Base-by-base conservation (phyloP, 2,888 invertebrate species). In the Nomada lathburiana region DNA sequence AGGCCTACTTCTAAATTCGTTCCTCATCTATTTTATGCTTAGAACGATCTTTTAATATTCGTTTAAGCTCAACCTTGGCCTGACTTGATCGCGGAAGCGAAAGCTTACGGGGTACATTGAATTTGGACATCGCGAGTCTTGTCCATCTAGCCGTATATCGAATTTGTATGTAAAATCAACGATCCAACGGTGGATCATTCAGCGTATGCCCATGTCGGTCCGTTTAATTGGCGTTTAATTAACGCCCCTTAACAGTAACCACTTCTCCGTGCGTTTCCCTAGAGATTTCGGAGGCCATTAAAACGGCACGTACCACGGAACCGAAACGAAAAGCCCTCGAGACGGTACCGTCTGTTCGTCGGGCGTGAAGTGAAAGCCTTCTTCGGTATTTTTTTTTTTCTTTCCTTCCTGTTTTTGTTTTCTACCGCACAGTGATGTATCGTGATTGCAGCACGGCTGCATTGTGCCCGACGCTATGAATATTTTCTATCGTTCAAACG, bases 291-390 rank as follows among this genome's bases (percentile, higher is more conserved):
- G 68, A 68, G 60, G 26, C 72, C 63, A 50, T 80, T 80, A 80
- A 80, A 82, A 76, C 47, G 18, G 70, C 47, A 42, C 75, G 53
- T 57, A 59, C 44, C 47, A 47, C 68, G 72, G 67, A 76, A 72
- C 69, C 72, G 73, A 80, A 80, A 80, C 82, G 82, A 82, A 73
- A 76, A 76, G 68, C 59, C 50, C 82, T 72, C 81, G 72, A 71
- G 72, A 81, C 69, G 63, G 69, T 23, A 65, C 73, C 74, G 50
- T 73, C 72, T 81, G 81, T 42, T 80, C 81, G 81, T 68, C 81
- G 64, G 52, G 69, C 82, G 81, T 82, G 81, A 82, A 81, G 82
- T 81, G 81, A 82, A 82, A 82, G 81, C 81, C 76, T 82, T 60
- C 76, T 73, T 76, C 59, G 57, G 47, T 36, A 65, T 81, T 80